Conservation (phyloP, 2,797 vertebrate genomes). For the Anomalospiza imberbis region DNA sequence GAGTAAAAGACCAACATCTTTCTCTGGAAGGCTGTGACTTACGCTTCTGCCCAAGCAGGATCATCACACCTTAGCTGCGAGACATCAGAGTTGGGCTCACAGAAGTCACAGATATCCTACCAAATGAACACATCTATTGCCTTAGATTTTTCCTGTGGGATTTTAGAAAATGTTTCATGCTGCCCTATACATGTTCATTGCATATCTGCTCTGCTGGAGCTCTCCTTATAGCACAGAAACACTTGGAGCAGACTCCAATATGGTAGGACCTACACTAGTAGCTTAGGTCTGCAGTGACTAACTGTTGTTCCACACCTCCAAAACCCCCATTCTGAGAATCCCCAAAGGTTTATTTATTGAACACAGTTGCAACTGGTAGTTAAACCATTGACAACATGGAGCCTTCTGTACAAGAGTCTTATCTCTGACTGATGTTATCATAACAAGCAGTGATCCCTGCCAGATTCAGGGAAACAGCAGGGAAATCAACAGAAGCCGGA, state of each 20-base stretch:
- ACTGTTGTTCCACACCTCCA: not conserved
- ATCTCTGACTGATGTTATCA: not conserved
- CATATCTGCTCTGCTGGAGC: not conserved
- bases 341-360: not conserved
- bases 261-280: not conserved
- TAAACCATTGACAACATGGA: not conserved
- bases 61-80: accelerated
- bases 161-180: not conserved
- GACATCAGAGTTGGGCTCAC: not conserved
- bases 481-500: not conserved
- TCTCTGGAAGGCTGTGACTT: not conserved
- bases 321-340: not conserved
- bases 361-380: not conserved
- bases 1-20: not conserved
- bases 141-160: not conserved
- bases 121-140: not conserved
- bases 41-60: not conserved
- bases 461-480: not conserved
- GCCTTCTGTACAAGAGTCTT: not conserved
- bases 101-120: not conserved
- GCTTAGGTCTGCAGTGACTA: not conserved
- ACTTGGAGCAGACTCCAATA: not conserved
- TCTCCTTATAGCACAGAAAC: not conserved
- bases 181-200: not conserved
- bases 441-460: not conserved